These are phyloP conservation scores for Micrasema minimum DNA, from an alignment of 1,140 invertebrate species.

Conservation along the genomic window DNA sequence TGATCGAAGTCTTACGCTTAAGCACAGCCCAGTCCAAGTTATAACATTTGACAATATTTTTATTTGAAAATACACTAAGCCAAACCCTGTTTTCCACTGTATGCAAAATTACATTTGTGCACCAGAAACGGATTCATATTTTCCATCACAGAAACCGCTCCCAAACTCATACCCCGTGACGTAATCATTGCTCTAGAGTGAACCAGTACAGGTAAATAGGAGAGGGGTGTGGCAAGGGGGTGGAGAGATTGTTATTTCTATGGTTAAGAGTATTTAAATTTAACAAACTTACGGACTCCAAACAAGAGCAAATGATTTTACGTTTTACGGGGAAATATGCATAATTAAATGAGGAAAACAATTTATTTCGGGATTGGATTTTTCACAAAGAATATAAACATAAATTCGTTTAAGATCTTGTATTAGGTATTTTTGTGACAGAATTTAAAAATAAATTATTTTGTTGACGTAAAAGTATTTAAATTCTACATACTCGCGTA, in stretches of 20 bases:
- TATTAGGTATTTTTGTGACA: too few relatives aligned
- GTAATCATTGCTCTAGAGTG: constrained; percentile 8
- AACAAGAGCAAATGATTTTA: constrained; percentile 24
- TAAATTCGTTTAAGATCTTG: too few relatives aligned
- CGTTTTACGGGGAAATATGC: constrained; percentile 10
- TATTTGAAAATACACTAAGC: too few relatives aligned
- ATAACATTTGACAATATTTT: too few relatives aligned
- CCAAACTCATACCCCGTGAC: background rate
- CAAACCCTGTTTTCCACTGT: too few relatives aligned
- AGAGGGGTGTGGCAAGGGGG: background rate
- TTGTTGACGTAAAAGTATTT: too few relatives aligned
- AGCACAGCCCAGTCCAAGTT: too few relatives aligned
- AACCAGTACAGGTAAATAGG: background rate
- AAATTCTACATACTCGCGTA: too few relatives aligned
- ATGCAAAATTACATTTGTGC: constrained; percentile 12
- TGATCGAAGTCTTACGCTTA: too few relatives aligned
- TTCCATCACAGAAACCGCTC: background rate
- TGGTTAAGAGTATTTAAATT: constrained; percentile 28
- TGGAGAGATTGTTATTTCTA: constrained; percentile 16
- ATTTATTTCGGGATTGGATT: constrained; percentile 14
- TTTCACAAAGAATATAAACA: background rate
- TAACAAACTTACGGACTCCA: constrained; percentile 22
- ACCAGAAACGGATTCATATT: constrained; percentile 27
- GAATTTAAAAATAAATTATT: too few relatives aligned
- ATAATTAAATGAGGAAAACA: constrained; percentile 20